Percentiles rank a stretch among this genome's conserved stretches.
phyloP scores from a whole-genome alignment of 2,113 vertebrate species.

The Alectura lathami region DNA sequence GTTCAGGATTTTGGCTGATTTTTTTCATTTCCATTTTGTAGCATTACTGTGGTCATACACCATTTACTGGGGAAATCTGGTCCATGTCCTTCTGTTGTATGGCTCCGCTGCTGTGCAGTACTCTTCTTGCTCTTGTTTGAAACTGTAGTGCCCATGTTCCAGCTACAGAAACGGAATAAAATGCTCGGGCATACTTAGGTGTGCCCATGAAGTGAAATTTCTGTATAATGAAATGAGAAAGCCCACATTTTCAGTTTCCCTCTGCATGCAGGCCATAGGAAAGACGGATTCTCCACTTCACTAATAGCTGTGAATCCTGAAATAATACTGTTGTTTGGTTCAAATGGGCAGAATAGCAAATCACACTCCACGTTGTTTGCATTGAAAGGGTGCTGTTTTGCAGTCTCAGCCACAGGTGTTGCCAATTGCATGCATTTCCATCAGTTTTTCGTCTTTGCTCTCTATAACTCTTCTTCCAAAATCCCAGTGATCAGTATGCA shows the following conservation, averaged over 20 bases:
- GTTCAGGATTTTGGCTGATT: neutral
- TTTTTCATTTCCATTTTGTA: neutral
- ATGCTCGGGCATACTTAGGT: neutral
- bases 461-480: neutral
- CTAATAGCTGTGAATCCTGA: neutral
- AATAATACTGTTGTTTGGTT: neutral
- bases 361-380: neutral
- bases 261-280: neutral
- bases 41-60: neutral
- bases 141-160: accelerated
- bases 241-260: neutral
- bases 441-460: neutral
- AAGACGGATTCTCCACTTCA: neutral
- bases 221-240: neutral
- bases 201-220: neutral
- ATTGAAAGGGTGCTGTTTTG: neutral
- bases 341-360: neutral
- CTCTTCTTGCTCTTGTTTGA: neutral
- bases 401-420: neutral
- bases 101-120: neutral
- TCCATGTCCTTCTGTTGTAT: neutral
- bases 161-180: neutral
- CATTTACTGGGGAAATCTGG: neutral
- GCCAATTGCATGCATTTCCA: neutral
- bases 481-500: neutral